A percentile compares a stretch with the other conserved stretches of the same genome.
Evolutionary conservation across 2,113 vertebrate species (phyloP).

Genomic region (Phalacrocorax carbo): DNA sequence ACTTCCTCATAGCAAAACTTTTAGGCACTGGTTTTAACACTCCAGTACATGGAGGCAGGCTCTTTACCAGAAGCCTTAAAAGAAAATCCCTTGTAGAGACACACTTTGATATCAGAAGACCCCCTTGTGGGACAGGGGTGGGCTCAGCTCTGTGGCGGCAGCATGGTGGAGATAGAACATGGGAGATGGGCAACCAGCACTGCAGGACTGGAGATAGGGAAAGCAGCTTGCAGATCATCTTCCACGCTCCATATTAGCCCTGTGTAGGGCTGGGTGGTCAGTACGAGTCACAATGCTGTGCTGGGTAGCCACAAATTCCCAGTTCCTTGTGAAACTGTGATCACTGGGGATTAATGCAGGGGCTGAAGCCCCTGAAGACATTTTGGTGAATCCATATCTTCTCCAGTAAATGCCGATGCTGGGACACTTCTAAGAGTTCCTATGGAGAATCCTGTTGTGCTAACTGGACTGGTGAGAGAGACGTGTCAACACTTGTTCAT

Average conservation of each 20-base stretch:
- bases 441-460: neutral
- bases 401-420: neutral
- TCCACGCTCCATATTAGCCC: neutral
- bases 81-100: neutral
- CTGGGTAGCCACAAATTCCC: neutral
- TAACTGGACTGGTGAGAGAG: neutral
- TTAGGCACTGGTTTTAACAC: neutral
- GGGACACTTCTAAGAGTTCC: neutral
- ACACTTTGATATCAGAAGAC: neutral
- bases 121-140: neutral
- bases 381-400: neutral
- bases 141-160: neutral
- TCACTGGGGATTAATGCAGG: neutral
- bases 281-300: neutral
- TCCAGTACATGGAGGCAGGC: neutral
- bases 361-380: fast-evolving
- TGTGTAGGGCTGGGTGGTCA: neutral
- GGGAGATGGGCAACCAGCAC: neutral
- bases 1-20: neutral
- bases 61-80: neutral
- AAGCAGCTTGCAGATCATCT: neutral
- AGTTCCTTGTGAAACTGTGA: neutral
- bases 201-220: neutral
- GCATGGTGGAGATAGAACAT: fast-evolving
- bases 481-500: neutral